Evolutionary conservation across 2,888 invertebrate genomes (phyloP).

Genomic region (Pseudanteris insignis): DNA sequence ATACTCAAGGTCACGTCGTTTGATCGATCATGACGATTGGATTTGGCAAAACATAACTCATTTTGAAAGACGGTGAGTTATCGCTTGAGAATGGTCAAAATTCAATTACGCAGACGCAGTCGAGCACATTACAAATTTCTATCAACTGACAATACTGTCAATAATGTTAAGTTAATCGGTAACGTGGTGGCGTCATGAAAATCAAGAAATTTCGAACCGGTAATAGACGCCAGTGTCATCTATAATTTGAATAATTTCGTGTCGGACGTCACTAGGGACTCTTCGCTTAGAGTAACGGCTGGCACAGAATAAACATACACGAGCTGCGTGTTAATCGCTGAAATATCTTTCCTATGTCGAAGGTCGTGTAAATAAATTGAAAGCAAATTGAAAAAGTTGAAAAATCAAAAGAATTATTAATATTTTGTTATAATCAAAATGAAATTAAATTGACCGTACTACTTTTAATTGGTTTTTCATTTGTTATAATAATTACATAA

Average conservation of each 20-base stretch:
- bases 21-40: constrained; percentile 13
- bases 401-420: too few relatives aligned
- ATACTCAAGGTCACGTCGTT: constrained; percentile 8
- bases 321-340: too few relatives aligned
- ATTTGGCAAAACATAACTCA: constrained; percentile 19
- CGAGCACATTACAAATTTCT: constrained; percentile 18
- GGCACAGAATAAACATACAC: constrained; percentile 29
- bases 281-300: constrained; percentile 37
- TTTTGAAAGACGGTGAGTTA: constrained; percentile 29
- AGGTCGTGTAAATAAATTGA: too few relatives aligned
- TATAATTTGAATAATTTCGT: constrained; percentile 36
- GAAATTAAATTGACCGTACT: too few relatives aligned
- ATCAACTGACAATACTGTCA: constrained; percentile 16
- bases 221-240: constrained; percentile 28
- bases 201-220: constrained; percentile 22
- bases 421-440: too few relatives aligned
- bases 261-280: constrained; percentile 26
- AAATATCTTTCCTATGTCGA: too few relatives aligned
- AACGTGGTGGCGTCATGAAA: constrained; percentile 22
- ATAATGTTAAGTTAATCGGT: constrained; percentile 1
- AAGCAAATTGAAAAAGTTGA: too few relatives aligned
- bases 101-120: constrained; percentile 25
- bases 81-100: constrained; percentile 18
- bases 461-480: too few relatives aligned
- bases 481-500: too few relatives aligned